Percentiles rank a stretch among this genome's conserved stretches.
Conservation (phyloP, 2,113 vertebrate species). For the Prionailurus viverrinus region DNA sequence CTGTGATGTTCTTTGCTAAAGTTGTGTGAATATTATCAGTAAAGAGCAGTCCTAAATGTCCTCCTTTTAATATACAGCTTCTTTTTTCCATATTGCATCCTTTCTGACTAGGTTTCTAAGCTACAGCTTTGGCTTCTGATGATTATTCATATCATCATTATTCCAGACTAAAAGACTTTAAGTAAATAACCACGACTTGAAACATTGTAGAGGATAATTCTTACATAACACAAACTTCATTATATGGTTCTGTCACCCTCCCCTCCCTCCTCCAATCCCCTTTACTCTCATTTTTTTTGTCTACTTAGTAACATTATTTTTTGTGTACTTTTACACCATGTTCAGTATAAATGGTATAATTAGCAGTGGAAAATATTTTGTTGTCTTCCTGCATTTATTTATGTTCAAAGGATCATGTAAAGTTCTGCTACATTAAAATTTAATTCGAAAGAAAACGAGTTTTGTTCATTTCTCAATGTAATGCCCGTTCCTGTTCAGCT, state of each 20-base stretch:
- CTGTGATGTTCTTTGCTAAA: constrained; percentile 34
- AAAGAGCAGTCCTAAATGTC: constrained; percentile 40
- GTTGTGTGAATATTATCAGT: constrained; percentile 24
- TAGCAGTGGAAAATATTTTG: constrained; percentile 87
- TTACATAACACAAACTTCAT: constrained; percentile 67
- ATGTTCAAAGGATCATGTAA: constrained; percentile 87
- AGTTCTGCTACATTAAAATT: constrained; percentile 91
- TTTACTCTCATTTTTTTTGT: constrained; percentile 56
- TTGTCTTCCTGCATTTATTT: constrained; percentile 88
- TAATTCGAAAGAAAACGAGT: constrained; percentile 88
- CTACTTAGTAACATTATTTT: constrained; percentile 81
- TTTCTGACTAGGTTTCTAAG: constrained; percentile 46
- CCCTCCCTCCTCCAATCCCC: constrained; percentile 25
- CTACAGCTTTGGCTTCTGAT: constrained; percentile 37
- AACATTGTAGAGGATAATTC: constrained; percentile 54
- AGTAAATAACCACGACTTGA: constrained; percentile 70
- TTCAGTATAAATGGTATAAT: constrained; percentile 88
- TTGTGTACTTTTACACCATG: constrained; percentile 79
- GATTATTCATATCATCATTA: constrained; percentile 61
- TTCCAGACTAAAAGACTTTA: constrained; percentile 61
- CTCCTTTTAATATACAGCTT: neutral
- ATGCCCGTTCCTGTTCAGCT: constrained; percentile 86
- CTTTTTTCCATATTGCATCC: neutral
- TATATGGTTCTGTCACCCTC: constrained; percentile 9
- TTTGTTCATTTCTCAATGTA: constrained; percentile 89